These are phyloP conservation scores for Plemyria rubiginata DNA, from an alignment of 2,888 invertebrate genomes.

Conservation along the genomic window DNA sequence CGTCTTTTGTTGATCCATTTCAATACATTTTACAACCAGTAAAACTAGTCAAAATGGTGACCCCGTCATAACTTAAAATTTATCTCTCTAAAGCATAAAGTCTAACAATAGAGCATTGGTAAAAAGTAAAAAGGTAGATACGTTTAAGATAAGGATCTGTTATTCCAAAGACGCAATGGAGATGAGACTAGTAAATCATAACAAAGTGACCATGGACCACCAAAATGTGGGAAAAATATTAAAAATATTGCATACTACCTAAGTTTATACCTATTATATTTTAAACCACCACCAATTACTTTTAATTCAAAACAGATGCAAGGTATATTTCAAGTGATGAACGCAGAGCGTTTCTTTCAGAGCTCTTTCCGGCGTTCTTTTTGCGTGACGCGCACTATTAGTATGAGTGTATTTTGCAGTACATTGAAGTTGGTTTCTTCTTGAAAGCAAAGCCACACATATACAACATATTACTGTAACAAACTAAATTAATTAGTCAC, in stretches of 20 bases:
- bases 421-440: no score
- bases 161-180: constrained; percentile 27
- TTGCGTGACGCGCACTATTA: no score
- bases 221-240: not conserved
- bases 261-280: no score
- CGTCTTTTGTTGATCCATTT: not conserved
- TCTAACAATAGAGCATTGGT: constrained; percentile 26
- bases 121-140: constrained; percentile 14
- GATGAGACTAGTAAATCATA: constrained; percentile 37
- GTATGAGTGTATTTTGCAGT: no score
- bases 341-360: no score
- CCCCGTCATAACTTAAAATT: not conserved
- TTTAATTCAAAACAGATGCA: no score
- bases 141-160: constrained; percentile 30
- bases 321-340: no score
- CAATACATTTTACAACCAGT: constrained; percentile 6
- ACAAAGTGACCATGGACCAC: constrained; percentile 30
- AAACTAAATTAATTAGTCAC: constrained; percentile 2
- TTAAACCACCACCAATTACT: no score
- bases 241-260: no score
- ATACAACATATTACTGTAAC: not conserved
- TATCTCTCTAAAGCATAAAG: constrained; percentile 9
- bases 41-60: constrained; percentile 1
- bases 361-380: no score
- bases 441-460: not conserved